These are phyloP conservation scores for Odontomyia ornata DNA, from an alignment of 2,888 invertebrate species.

Conservation along the genomic window DNA sequence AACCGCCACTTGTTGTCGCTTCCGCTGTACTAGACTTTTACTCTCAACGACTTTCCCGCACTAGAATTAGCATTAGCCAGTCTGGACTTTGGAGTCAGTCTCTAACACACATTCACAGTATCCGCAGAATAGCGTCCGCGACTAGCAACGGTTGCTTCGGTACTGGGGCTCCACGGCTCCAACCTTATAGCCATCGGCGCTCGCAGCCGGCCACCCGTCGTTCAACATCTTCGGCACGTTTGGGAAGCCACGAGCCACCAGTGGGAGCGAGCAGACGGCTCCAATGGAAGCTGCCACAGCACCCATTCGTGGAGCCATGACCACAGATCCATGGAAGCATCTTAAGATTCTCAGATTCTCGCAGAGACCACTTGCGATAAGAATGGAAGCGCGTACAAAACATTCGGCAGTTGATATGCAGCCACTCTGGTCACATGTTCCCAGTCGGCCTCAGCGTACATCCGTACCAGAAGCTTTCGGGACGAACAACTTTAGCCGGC, in stretches of 20 bases:
- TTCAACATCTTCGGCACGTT: background rate
- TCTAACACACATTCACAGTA: background rate
- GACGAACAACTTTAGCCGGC: background rate
- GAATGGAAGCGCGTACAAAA: too few species aligned
- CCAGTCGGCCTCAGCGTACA: too few species aligned
- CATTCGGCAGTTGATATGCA: too few species aligned
- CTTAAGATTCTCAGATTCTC: background rate
- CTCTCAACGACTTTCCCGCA: background rate
- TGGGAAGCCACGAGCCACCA: constrained; percentile 3
- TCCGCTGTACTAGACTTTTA: background rate
- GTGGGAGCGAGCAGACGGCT: background rate
- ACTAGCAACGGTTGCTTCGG: constrained; percentile 28
- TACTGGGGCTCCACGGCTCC: constrained; percentile 22
- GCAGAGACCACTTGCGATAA: background rate
- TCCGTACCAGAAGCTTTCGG: background rate
- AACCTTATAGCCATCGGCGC: background rate
- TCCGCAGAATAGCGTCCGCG: constrained; percentile 3
- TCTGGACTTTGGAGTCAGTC: background rate
- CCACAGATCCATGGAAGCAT: too few species aligned
- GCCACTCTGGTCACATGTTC: too few species aligned
- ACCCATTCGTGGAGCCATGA: background rate
- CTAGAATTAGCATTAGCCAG: background rate
- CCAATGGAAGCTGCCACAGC: background rate
- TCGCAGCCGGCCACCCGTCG: constrained; percentile 23
- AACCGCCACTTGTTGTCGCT: background rate